A percentile compares a stretch with the other conserved stretches of the same genome.
These are phyloP conservation scores for Mylabris sibirica DNA, from an alignment of 2,888 invertebrate genomes.

Conservation along the genomic window DNA sequence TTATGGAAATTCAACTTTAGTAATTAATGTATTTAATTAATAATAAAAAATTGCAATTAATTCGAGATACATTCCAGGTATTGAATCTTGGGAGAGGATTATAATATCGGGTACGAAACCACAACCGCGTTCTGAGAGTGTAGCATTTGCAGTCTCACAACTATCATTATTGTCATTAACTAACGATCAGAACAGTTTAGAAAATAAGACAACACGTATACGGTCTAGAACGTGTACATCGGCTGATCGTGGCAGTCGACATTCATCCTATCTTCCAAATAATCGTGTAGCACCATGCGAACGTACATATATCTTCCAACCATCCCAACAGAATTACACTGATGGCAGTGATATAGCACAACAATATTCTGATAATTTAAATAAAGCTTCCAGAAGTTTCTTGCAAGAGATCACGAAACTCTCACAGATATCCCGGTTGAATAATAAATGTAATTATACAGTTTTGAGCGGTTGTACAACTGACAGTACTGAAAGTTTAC, in stretches of 20 bases:
- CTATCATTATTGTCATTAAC: slow-evolving; percentile 37
- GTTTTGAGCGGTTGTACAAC: slow-evolving; percentile 69
- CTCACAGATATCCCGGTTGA: slow-evolving; percentile 74
- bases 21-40: slow-evolving; percentile 55
- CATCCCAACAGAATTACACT: slow-evolving; percentile 60
- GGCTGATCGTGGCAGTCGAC: slow-evolving; percentile 57
- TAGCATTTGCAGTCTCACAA: slow-evolving; percentile 72
- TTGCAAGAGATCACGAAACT: slow-evolving; percentile 71
- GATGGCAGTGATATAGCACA: slow-evolving; percentile 57
- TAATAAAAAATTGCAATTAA: background rate
- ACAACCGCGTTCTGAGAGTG: slow-evolving; percentile 73
- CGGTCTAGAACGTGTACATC: slow-evolving; percentile 56
- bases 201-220: slow-evolving; percentile 48
- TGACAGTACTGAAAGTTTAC: slow-evolving; percentile 73
- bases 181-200: slow-evolving; percentile 44
- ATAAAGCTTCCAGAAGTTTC: slow-evolving; percentile 56
- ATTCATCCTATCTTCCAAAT: slow-evolving; percentile 60
- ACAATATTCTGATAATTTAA: slow-evolving; percentile 46
- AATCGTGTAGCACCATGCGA: slow-evolving; percentile 58
- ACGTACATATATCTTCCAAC: slow-evolving; percentile 61
- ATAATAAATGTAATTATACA: slow-evolving; percentile 75
- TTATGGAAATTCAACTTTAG: slow-evolving; percentile 86
- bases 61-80: slow-evolving; percentile 64
- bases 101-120: slow-evolving; percentile 69
- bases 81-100: slow-evolving; percentile 80